Evolutionary conservation across 2,113 vertebrate species (phyloP).

Genomic region (Ctenodactylus gundi): DNA sequence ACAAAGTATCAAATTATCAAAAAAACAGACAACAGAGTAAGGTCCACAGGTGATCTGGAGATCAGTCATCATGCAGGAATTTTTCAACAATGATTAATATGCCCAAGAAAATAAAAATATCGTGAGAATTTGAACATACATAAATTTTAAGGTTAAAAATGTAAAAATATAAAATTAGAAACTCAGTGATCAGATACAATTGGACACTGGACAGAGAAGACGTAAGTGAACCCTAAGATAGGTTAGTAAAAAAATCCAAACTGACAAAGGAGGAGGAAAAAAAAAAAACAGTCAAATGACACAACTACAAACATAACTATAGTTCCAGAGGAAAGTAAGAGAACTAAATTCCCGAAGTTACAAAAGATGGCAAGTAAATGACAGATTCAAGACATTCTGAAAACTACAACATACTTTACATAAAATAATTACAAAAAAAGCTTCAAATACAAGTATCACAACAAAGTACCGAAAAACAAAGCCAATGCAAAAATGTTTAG

Average conservation of each 20-base stretch:
- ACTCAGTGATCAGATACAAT: neutral
- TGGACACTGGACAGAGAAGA: neutral
- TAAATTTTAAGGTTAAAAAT: neutral
- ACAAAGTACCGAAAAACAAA: slow-evolving; percentile 3
- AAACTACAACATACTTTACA: neutral
- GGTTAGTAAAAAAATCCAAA: neutral
- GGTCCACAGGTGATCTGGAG: neutral
- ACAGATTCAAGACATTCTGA: neutral
- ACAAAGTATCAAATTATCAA: slow-evolving; percentile 49
- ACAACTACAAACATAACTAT: neutral
- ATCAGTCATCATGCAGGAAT: neutral
- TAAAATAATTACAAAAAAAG: neutral
- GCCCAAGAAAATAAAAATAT: neutral
- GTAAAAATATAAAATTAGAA: slow-evolving; percentile 4
- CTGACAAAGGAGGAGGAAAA: rapidly evolving
- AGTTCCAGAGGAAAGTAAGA: neutral
- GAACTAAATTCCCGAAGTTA: neutral
- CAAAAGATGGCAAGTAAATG: slow-evolving; percentile 1
- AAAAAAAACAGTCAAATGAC: slow-evolving; percentile 4
- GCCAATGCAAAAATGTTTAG: neutral
- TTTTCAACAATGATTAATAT: neutral
- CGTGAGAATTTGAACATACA: neutral
- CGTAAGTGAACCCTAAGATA: neutral
- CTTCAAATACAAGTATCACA: neutral
- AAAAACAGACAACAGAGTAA: slow-evolving; percentile 38